phyloP scores from a whole-genome alignment of 2,113 vertebrate genomes.

The Panthera uncia region DNA sequence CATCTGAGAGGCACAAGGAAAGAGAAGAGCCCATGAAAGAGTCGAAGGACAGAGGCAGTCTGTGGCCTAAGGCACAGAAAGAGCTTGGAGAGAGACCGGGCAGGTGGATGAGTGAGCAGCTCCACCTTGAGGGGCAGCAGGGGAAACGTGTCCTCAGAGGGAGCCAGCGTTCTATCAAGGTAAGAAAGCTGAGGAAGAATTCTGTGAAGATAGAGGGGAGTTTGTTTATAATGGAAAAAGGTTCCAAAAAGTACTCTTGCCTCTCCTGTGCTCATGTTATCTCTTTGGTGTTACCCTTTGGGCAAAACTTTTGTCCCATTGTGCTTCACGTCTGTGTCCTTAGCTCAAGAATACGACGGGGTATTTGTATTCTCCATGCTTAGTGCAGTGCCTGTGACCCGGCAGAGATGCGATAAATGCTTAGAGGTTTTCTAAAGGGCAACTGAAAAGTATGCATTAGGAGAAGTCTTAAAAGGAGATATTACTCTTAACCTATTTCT shows the following conservation, averaged over 20 bases:
- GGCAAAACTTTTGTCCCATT: neutral
- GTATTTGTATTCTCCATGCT: neutral
- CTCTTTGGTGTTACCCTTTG: neutral
- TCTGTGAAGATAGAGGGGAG: neutral
- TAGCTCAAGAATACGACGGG: neutral
- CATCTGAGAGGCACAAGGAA: neutral
- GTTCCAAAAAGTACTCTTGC: neutral
- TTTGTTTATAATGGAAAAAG: neutral
- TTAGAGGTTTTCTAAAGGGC: neutral
- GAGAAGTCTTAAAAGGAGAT: neutral
- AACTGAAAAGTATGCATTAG: neutral
- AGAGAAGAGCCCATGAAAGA: neutral
- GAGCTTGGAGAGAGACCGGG: neutral
- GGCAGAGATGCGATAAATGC: neutral
- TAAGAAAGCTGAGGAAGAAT: neutral
- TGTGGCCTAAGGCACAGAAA: neutral
- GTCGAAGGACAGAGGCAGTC: neutral
- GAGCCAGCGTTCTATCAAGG: neutral
- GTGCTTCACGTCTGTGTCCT: neutral
- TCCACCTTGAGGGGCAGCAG: neutral
- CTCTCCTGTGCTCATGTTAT: neutral
- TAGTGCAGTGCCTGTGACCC: neutral
- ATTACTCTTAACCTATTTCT: neutral
- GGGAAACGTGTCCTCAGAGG: neutral
- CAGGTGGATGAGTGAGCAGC: neutral